A percentile compares a stretch with the other conserved stretches of the same genome.
phyloP scores from a whole-genome alignment of 2,797 vertebrate species.

The Taeniopygia guttata region DNA sequence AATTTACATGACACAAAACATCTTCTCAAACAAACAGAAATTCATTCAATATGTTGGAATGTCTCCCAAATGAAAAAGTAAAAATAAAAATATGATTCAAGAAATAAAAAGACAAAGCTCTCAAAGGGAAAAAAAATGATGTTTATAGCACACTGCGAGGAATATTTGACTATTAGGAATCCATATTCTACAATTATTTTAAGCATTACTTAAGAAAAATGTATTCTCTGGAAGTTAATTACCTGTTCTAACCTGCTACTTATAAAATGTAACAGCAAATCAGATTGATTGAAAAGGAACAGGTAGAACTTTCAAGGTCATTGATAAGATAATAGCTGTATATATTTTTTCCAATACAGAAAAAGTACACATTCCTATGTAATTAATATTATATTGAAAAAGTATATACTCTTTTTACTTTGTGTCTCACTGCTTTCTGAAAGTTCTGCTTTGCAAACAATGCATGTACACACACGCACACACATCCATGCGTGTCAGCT shows the following conservation, averaged over 20 bases:
- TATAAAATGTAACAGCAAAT: background rate
- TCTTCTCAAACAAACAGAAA: background rate
- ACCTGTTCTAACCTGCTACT: background rate
- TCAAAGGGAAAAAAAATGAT: background rate
- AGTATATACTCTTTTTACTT: background rate
- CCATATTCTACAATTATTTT: background rate
- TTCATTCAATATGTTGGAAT: background rate
- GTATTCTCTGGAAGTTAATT: background rate
- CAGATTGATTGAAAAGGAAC: background rate
- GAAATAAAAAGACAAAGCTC: background rate
- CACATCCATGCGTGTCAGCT: fast-evolving
- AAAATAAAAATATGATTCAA: background rate
- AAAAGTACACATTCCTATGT: background rate
- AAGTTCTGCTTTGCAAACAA: background rate
- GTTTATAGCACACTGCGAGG: background rate
- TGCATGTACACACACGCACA: background rate
- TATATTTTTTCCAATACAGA: background rate
- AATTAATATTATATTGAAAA: background rate
- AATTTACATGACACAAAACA: background rate
- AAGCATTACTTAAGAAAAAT: background rate
- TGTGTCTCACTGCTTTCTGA: background rate
- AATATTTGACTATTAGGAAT: background rate
- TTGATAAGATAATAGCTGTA: background rate
- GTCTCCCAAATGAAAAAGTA: background rate
- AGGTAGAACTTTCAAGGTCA: background rate